A percentile compares a stretch with the other conserved stretches of the same genome.
Evolutionary conservation across 2,888 invertebrate species (phyloP).

Genomic region (Tinea semifulvella): DNA sequence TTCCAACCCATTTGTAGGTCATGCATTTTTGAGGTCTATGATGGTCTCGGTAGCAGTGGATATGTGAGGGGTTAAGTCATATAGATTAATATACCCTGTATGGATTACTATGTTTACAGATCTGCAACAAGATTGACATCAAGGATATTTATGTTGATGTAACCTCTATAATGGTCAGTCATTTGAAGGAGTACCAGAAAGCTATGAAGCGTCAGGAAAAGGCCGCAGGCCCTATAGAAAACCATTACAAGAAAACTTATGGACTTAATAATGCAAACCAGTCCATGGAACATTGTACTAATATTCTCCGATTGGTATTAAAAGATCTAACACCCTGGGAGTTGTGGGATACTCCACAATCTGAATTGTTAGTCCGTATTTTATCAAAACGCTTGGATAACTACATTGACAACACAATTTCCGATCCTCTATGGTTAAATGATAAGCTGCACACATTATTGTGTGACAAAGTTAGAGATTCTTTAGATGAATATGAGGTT

Average conservation of each 20-base stretch:
- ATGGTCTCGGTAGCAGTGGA: too few species aligned
- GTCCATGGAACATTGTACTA: conserved; percentile 67
- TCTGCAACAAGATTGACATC: conserved; percentile 52
- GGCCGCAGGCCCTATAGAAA: conserved; percentile 46
- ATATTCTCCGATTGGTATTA: conserved; percentile 65
- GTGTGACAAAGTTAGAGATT: too few species aligned
- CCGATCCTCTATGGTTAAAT: conserved; percentile 62
- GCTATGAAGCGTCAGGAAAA: conserved; percentile 67
- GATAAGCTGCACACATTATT: conserved; percentile 34
- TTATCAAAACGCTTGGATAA: conserved; percentile 65
- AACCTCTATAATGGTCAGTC: conserved; percentile 64
- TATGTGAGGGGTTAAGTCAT: too few species aligned
- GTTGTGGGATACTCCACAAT: conserved; percentile 72
- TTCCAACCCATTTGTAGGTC: too few species aligned
- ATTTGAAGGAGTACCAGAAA: conserved; percentile 71
- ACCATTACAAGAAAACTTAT: conserved; percentile 56
- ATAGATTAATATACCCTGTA: too few species aligned
- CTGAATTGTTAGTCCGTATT: conserved; percentile 69
- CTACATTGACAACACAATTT: conserved; percentile 52
- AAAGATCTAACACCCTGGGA: conserved; percentile 74
- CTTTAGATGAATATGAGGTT: background rate
- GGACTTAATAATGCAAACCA: conserved; percentile 34
- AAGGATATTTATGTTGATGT: conserved; percentile 51
- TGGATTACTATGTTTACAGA: conserved; percentile 36
- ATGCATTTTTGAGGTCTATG: too few species aligned